Percentiles rank a stretch among this genome's conserved stretches.
phyloP scores from a whole-genome alignment of 2,797 vertebrate genomes.

The Lithobates pipiens region DNA sequence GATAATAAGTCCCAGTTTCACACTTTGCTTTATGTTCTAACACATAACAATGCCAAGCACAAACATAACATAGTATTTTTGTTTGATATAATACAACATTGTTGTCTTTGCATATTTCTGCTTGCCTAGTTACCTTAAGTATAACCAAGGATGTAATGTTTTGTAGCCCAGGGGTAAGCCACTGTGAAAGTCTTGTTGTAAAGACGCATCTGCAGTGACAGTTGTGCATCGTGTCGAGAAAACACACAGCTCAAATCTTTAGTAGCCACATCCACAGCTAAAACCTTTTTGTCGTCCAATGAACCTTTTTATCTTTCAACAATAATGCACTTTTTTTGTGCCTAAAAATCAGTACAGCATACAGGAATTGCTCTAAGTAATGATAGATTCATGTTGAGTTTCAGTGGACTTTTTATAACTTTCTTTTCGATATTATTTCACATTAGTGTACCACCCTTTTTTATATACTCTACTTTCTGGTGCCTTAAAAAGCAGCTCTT shows the following conservation, averaged over 20 bases:
- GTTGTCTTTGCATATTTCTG: neutral
- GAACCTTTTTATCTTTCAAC: too few relatives aligned
- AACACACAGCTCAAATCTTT: neutral
- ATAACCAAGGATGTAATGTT: neutral
- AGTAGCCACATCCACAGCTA: neutral
- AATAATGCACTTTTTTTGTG: too few relatives aligned
- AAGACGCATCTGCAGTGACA: constrained; percentile 1
- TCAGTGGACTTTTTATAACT: too few relatives aligned
- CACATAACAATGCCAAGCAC: neutral
- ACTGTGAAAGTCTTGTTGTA: neutral
- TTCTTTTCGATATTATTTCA: too few relatives aligned
- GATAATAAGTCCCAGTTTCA: too few relatives aligned
- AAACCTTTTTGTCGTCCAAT: too few relatives aligned
- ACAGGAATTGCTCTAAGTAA: neutral
- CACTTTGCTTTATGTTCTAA: neutral
- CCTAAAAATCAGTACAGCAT: too few relatives aligned
- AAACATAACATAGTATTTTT: neutral
- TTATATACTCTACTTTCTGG: too few relatives aligned
- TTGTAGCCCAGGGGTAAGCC: constrained; percentile 6
- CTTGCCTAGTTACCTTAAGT: neutral
- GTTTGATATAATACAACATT: neutral
- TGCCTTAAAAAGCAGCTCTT: too few relatives aligned
- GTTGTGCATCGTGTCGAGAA: neutral
- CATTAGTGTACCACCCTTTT: too few relatives aligned
- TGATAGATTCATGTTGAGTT: neutral